These are phyloP conservation scores for Lophotis ruficrista DNA, from an alignment of 2,113 vertebrate species.

Conservation along the genomic window DNA sequence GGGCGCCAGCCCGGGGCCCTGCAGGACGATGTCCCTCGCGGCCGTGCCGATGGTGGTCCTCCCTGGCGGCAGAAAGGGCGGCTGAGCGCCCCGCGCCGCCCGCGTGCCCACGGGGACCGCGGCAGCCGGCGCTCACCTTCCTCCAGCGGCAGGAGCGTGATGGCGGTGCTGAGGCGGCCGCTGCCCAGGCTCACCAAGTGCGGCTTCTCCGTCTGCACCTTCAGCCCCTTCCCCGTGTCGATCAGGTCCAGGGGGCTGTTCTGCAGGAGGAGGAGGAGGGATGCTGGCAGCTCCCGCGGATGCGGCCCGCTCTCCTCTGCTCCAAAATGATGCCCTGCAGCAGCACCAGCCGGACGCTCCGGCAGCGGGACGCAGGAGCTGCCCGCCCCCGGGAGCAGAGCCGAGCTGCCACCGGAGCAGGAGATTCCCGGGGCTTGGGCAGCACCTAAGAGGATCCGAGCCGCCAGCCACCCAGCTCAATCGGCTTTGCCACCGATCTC, in stretches of 20 bases:
- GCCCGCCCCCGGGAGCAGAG: background rate
- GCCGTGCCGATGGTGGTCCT: constrained; percentile 87
- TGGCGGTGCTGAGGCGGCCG: constrained; percentile 91
- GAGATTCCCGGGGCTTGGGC: background rate
- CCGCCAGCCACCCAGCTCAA: background rate
- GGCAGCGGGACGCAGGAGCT: accelerated
- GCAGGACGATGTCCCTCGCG: constrained; percentile 85
- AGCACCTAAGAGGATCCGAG: background rate
- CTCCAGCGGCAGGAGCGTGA: constrained; percentile 91
- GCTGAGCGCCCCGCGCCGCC: background rate
- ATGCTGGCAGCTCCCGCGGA: accelerated
- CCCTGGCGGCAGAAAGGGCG: constrained; percentile 67
- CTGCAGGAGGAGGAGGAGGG: constrained; percentile 65
- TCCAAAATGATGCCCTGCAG: too few species aligned
- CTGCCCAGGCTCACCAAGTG: constrained; percentile 97
- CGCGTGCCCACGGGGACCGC: accelerated
- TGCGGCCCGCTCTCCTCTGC: background rate
- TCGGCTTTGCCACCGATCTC: constrained; percentile 2
- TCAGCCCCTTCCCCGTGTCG: constrained; percentile 90
- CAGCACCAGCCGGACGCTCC: background rate
- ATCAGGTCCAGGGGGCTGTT: constrained; percentile 90
- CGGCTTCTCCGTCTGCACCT: constrained; percentile 92
- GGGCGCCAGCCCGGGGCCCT: constrained; percentile 82
- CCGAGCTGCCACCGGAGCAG: background rate
- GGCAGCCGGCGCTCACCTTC: constrained; percentile 81